Percentiles rank a stretch among this genome's conserved stretches.
Evolutionary conservation across 2,113 vertebrate genomes (phyloP).

Genomic region (Colossoma macropomum): DNA sequence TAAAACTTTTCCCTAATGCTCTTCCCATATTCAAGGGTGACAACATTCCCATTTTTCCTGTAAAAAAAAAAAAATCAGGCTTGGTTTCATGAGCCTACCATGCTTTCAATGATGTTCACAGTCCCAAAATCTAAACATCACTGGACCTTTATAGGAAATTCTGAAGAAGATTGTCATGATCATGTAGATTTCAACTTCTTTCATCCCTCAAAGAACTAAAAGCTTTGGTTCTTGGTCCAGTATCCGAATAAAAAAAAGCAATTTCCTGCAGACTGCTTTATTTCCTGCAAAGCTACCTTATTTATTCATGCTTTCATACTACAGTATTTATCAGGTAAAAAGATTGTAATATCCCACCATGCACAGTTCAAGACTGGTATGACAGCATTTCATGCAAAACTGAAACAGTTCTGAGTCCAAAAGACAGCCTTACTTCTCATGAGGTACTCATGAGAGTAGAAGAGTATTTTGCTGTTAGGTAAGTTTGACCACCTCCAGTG

Average conservation of each 20-base stretch:
- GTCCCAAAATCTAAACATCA: background rate
- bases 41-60: background rate
- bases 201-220: background rate
- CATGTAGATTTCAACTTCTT: background rate
- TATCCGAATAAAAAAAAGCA: no score
- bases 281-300: no score
- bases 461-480: background rate
- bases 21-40: background rate
- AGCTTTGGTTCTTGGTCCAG: background rate
- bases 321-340: no score
- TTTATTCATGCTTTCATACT: no score
- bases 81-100: no score
- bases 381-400: conserved; percentile 26
- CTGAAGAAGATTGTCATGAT: background rate
- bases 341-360: background rate
- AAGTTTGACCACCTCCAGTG: background rate
- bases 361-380: background rate
- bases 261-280: no score
- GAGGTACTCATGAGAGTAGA: background rate
- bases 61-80: background rate
- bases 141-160: background rate
- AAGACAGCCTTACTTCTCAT: background rate
- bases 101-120: no score
- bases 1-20: background rate
- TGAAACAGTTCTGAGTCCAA: conserved; percentile 13